Base-by-base conservation (phyloP, 2,888 invertebrate genomes). In the Vanessa cardui region DNA sequence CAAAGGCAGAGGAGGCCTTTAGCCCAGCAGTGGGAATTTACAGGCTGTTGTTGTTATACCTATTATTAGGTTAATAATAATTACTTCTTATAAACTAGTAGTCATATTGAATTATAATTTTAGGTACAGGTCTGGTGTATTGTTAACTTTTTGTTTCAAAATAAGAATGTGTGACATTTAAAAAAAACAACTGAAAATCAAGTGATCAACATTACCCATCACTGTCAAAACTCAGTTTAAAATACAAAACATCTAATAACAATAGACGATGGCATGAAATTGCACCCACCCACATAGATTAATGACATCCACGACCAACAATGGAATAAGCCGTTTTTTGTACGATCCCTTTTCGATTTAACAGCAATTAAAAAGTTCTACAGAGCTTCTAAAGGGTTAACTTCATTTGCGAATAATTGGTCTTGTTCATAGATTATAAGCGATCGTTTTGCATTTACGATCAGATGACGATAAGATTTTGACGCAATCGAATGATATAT, bases 361-460 rank as follows among this genome's bases (percentile, higher is more conserved):
- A 87, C 89, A 85, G 86, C 90, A 92, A 92, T 92, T 91, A 92
- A 90, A 90, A 90, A 90, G 88, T 90, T 90, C 81, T 81, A 80
- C 80, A 84, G 81, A 83, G 83, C 83, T 81, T 80, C 52, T 75
- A 83, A 86, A 88, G 88, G 90, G 86, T 90, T 89, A 87, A 85
- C 83, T 89, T 87, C 83, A 85, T 88, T 90, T 84, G 83, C 82
- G 82, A 83, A 80, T 90, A 89, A 90, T 90, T 88, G 86, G 87
- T 80, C 76, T 73, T 81, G 80, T 81, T 82, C 62, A 66, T 50
- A 44, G 62, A 62, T 60, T 58, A 46, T 63, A 59, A 64, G 49
- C 33, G 18, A 44, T 59, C 49, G 52, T 59, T 66, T 69, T 72
- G 56, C 62, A 66, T 71, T 66, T 47, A 66, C 61, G 65, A 71